Conservation (phyloP, 2,113 vertebrate genomes). For the Anolis carolinensis region DNA sequence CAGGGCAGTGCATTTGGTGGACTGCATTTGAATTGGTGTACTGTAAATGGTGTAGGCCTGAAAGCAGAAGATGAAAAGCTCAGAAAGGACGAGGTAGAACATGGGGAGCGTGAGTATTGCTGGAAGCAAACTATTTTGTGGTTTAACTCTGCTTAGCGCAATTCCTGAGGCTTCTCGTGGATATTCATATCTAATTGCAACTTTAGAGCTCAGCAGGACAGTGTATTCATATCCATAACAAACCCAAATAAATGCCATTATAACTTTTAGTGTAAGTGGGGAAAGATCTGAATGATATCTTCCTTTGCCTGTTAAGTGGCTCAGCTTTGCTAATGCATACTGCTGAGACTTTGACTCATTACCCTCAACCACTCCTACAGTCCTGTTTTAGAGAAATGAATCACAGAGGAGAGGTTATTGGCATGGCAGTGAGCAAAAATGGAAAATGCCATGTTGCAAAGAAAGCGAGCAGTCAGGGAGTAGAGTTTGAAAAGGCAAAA, state of each 20-base stretch:
- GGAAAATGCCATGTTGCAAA: not conserved
- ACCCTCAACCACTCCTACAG: constrained; percentile 4
- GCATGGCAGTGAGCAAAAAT: constrained; percentile 3
- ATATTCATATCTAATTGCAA: not conserved
- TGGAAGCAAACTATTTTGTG: accelerated
- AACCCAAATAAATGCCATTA: not conserved
- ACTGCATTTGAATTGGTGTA: too few relatives aligned
- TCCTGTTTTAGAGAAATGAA: constrained; percentile 25
- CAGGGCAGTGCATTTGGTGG: not conserved
- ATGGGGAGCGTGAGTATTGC: too few relatives aligned
- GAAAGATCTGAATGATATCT: not conserved
- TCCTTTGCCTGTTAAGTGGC: not conserved
- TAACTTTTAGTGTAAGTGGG: not conserved
- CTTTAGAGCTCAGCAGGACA: not conserved
- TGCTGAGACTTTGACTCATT: constrained; percentile 11
- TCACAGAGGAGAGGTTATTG: constrained; percentile 10
- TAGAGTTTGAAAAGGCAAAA: not conserved
- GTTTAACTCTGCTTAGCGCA: too few relatives aligned
- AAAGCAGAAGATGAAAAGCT: not conserved
- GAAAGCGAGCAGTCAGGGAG: not conserved
- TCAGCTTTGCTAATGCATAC: not conserved
- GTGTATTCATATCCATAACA: not conserved
- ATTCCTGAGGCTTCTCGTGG: not conserved
- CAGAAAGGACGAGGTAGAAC: too few relatives aligned
- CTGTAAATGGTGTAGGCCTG: not conserved